Evolutionary conservation across 2,888 invertebrate genomes (phyloP), one percentile per base, ranked within the genome.

Genomic region (Aricia artaxerxes): DNA sequence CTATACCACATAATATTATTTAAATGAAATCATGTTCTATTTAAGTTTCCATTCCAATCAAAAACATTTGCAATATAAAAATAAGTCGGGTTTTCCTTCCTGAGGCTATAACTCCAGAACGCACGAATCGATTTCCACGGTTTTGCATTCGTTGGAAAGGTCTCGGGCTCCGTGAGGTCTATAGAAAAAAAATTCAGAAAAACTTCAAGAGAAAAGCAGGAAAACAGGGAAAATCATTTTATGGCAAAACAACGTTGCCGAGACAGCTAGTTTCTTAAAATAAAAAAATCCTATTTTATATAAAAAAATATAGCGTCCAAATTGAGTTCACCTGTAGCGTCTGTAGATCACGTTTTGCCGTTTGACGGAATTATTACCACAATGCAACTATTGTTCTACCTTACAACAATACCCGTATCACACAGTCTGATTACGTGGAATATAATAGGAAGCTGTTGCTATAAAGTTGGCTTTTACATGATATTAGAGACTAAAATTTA

Each of bases 351-450:
- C n/a, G 24, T 24, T 0, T 24, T 61, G 53, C 31, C 31, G 75
- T 53, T 75, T 49, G 49, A 75, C 49, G 75, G 75, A 73, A 73
- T 75, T 44, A 75, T 75, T 53, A 49, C 11, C 31, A 53, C 75
- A 53, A 75, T 75, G 53, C 44, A 53, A 53, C 75, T 75, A 49
- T 75, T 75, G 73, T 75, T 75, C 49, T 13, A 49, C 49, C 44
- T 75, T 31, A 49, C 49, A 75, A 75, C 49, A 75, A 75, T 49
- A 49, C 53, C 11, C 53, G 75, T 31, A 49, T 75, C 75, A 49
- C 13, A 31, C 40, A 9, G 5, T 24, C 24, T 35, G 75, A 75
- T 49, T 75, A 49, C 75, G 53, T 13, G 31, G 11, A 53, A 11
- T 75, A 75, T 75, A 44, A 44, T n/a, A 53, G 35, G 35, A 69